Evolutionary conservation across 1,140 invertebrate species (phyloP).

Genomic region (Caerostris darwini): DNA sequence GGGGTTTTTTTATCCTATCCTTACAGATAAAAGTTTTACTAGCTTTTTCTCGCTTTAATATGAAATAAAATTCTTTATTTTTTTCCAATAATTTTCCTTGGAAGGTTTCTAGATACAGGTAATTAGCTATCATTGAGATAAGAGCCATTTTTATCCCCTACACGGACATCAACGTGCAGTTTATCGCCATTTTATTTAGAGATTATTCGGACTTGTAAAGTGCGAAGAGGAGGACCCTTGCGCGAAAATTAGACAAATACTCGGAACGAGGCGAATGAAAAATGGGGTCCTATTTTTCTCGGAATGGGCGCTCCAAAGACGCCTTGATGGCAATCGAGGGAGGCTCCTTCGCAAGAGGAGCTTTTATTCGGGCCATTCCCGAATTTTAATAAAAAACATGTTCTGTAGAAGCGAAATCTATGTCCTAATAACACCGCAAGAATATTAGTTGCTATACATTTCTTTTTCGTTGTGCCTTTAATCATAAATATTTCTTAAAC

Average conservation of each 20-base stretch:
- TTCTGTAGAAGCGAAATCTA: background rate
- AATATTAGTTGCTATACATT: too few relatives aligned
- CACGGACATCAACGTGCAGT: background rate
- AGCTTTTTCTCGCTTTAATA: background rate
- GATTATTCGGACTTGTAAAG: background rate
- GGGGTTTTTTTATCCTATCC: background rate
- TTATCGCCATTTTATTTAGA: background rate
- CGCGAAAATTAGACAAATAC: background rate
- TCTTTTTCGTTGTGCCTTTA: too few relatives aligned
- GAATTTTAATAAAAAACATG: constrained; percentile 39
- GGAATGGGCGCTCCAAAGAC: background rate
- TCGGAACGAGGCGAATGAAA: background rate
- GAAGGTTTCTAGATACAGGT: background rate
- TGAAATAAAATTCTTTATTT: background rate
- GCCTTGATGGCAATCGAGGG: background rate
- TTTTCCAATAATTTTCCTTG: background rate
- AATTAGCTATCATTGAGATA: background rate
- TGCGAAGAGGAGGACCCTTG: background rate
- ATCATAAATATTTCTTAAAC: too few relatives aligned
- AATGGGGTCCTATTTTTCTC: background rate
- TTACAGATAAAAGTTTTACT: background rate
- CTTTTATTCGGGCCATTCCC: background rate
- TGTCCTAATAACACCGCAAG: too few relatives aligned
- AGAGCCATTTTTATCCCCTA: background rate
- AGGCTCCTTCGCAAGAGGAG: background rate